phyloP scores from a whole-genome alignment of 2,888 invertebrate genomes.

The Dermolepida albohirtum region DNA sequence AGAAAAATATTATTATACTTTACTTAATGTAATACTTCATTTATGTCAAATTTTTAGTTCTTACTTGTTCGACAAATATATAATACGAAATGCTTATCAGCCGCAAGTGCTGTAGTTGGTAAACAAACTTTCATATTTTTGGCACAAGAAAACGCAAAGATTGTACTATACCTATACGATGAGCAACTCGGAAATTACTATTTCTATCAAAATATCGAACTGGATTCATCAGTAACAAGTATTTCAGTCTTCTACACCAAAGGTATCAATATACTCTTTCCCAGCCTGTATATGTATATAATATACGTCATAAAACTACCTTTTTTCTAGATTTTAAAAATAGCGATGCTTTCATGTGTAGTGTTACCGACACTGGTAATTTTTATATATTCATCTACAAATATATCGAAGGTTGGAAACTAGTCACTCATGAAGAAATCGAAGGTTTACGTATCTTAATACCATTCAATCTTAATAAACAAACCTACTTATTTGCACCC shows the following conservation, averaged over 20 bases:
- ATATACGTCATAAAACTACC: not conserved
- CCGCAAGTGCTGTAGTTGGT: constrained; percentile 56
- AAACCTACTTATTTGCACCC: constrained; percentile 58
- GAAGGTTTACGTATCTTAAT: constrained; percentile 58
- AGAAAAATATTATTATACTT: no score
- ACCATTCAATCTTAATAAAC: constrained; percentile 56
- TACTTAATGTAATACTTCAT: no score
- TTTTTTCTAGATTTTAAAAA: constrained; percentile 55
- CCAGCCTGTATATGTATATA: not conserved
- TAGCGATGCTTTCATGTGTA: constrained; percentile 59
- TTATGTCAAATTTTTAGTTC: constrained; percentile 55
- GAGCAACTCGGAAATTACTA: constrained; percentile 57
- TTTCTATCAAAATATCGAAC: constrained; percentile 58
- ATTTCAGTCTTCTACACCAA: constrained; percentile 59
- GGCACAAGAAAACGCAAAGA: constrained; percentile 54
- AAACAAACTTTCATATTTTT: constrained; percentile 58
- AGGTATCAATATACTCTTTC: constrained; percentile 48
- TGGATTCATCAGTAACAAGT: constrained; percentile 55
- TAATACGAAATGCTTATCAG: constrained; percentile 55
- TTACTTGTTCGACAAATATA: constrained; percentile 54
- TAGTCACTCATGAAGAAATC: constrained; percentile 57
- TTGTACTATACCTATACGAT: constrained; percentile 59
- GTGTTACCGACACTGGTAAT: constrained; percentile 55
- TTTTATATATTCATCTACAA: constrained; percentile 60
- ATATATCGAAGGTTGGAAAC: constrained; percentile 60